A percentile compares a stretch with the other conserved stretches of the same genome.
Evolutionary conservation across 2,113 vertebrate species (phyloP).

Genomic region (Gallinago paraguaiae): DNA sequence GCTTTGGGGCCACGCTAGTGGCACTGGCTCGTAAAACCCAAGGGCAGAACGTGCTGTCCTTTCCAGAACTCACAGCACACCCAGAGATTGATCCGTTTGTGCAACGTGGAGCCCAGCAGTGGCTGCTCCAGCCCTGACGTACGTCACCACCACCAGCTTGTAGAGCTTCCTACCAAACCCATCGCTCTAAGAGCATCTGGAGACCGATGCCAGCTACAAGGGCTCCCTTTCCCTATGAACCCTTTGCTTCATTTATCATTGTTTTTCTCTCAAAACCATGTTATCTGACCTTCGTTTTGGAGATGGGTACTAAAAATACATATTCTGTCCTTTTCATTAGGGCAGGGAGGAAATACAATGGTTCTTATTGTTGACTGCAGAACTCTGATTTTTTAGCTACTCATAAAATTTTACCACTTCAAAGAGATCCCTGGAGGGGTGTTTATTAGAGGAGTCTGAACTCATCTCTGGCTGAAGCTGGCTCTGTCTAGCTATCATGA

Average conservation of each 20-base stretch:
- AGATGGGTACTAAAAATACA: neutral
- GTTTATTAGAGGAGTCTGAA: constrained; percentile 46
- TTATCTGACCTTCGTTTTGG: neutral
- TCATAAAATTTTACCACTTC: constrained; percentile 47
- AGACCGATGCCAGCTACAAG: neutral
- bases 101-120: neutral
- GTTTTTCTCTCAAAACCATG: neutral
- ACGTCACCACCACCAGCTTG: neutral
- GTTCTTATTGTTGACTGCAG: neutral
- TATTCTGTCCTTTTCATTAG: neutral
- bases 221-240: neutral
- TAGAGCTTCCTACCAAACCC: neutral
- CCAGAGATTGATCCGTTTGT: neutral
- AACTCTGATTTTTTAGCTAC: neutral
- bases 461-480: constrained; percentile 33
- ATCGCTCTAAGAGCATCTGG: neutral
- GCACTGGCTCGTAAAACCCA: neutral
- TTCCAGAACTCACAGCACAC: neutral
- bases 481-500: constrained; percentile 17
- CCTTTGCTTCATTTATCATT: rapidly evolving
- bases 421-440: constrained; percentile 21
- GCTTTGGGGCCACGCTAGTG: neutral
- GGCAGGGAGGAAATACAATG: neutral
- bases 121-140: neutral
- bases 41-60: neutral